These are phyloP conservation scores for Ectropis grisescens DNA, from an alignment of 1,140 invertebrate genomes.

Conservation along the genomic window DNA sequence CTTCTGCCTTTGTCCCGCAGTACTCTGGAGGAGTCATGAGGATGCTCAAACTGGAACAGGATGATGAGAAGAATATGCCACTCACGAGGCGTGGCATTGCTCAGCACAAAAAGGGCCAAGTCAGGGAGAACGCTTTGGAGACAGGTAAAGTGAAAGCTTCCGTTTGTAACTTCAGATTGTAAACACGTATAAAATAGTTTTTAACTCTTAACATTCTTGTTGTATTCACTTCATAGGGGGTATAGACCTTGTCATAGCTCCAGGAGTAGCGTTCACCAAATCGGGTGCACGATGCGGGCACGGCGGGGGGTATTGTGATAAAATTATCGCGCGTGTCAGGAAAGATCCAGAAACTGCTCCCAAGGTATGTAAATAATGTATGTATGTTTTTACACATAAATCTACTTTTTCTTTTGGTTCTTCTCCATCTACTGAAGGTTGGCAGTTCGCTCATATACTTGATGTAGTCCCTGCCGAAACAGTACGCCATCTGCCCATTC, in stretches of 20 bases:
- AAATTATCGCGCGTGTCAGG: slow-evolving; percentile 72
- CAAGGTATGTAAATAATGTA: too few relatives aligned
- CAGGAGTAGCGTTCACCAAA: slow-evolving; percentile 88
- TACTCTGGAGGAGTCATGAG: slow-evolving; percentile 53
- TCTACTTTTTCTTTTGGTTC: too few relatives aligned
- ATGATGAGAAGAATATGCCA: slow-evolving; percentile 73
- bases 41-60: slow-evolving; percentile 43
- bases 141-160: too few relatives aligned
- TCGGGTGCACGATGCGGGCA: slow-evolving; percentile 85
- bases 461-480: too few relatives aligned
- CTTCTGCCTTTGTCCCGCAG: slow-evolving; percentile 79
- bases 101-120: slow-evolving; percentile 79
- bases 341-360: slow-evolving; percentile 36
- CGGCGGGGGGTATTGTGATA: slow-evolving; percentile 93
- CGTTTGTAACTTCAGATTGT: too few relatives aligned
- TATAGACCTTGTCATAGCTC: slow-evolving; percentile 89
- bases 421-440: too few relatives aligned
- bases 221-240: slow-evolving; percentile 78
- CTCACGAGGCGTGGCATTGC: slow-evolving; percentile 89
- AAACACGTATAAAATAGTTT: too few relatives aligned
- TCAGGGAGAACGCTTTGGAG: slow-evolving; percentile 79
- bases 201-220: too few relatives aligned
- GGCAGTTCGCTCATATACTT: too few relatives aligned
- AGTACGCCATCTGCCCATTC: too few relatives aligned
- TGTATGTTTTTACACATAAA: too few relatives aligned